These are phyloP conservation scores for Dromiciops gliroides DNA, from an alignment of 2,113 vertebrate genomes.

Conservation along the genomic window DNA sequence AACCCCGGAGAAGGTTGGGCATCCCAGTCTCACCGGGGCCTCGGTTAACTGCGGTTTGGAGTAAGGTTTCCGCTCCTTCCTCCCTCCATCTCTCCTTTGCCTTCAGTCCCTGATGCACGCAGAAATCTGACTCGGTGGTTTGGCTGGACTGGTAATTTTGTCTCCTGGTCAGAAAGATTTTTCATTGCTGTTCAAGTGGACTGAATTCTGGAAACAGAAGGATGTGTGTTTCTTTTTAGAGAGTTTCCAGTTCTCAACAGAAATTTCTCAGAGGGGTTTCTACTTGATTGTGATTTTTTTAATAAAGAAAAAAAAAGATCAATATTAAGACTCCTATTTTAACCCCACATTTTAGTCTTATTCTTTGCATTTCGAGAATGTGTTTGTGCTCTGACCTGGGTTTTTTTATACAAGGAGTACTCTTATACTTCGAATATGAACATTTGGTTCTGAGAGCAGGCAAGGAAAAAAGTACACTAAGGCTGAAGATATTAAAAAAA, in stretches of 20 bases:
- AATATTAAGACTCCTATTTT: background rate
- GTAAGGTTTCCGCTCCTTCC: background rate
- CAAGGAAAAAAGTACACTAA: background rate
- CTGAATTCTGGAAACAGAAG: background rate
- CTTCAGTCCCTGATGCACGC: background rate
- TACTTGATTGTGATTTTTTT: too few species aligned
- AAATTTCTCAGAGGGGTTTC: background rate
- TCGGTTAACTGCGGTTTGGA: background rate
- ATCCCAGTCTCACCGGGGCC: background rate
- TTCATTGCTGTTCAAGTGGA: background rate
- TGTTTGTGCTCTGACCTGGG: background rate
- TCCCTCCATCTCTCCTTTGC: background rate
- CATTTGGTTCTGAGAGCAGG: conserved; percentile 6
- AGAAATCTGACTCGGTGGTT: background rate
- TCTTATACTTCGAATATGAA: conserved; percentile 37
- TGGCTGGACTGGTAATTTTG: background rate
- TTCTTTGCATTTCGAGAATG: conserved; percentile 8
- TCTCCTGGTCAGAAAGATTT: background rate
- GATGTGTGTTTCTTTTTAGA: background rate
- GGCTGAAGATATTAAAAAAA: background rate
- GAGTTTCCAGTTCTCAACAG: background rate
- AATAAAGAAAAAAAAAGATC: background rate
- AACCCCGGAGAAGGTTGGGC: background rate
- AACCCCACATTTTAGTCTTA: background rate
- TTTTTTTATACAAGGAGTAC: conserved; percentile 41